Evolutionary conservation across 1,140 invertebrate species (phyloP).

Genomic region (Bombus difficillimus): DNA sequence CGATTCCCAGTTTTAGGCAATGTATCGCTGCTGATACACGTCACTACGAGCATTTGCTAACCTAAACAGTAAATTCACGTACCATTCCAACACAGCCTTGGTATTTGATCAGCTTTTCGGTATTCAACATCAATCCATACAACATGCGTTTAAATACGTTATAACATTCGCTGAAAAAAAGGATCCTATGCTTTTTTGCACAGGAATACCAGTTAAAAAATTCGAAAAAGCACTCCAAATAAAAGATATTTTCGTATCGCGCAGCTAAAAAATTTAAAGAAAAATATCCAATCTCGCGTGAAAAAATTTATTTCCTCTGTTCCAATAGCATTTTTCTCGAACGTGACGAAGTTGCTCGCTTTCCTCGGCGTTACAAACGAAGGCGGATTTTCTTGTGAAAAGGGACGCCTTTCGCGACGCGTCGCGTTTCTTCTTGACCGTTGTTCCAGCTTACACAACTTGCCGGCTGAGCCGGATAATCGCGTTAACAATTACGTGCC

Average conservation of each 20-base stretch:
- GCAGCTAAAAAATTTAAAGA: too few relatives aligned
- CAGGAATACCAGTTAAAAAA: too few relatives aligned
- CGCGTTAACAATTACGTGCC: slow-evolving; percentile 72
- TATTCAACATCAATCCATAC: too few relatives aligned
- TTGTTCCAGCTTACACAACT: slow-evolving; percentile 52
- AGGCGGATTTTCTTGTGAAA: neutral
- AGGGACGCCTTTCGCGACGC: slow-evolving; percentile 35
- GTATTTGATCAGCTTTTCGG: too few relatives aligned
- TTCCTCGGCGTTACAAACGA: neutral
- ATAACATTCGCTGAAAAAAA: too few relatives aligned
- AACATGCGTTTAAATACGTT: too few relatives aligned
- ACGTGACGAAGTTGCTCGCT: neutral
- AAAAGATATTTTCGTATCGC: too few relatives aligned
- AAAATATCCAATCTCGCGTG: neutral
- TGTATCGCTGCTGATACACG: neutral
- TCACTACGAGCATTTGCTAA: neutral
- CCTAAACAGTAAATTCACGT: neutral
- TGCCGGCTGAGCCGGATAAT: slow-evolving; percentile 60
- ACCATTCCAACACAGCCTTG: neutral
- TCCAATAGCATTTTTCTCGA: too few relatives aligned
- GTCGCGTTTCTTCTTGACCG: slow-evolving; percentile 41
- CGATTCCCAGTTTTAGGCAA: neutral
- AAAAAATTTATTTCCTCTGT: too few relatives aligned
- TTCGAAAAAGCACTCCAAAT: too few relatives aligned
- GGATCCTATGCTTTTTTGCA: too few relatives aligned